A percentile compares a stretch with the other conserved stretches of the same genome.
Evolutionary conservation across 2,888 invertebrate species (phyloP).

Genomic region (Harpalus rubripes): DNA sequence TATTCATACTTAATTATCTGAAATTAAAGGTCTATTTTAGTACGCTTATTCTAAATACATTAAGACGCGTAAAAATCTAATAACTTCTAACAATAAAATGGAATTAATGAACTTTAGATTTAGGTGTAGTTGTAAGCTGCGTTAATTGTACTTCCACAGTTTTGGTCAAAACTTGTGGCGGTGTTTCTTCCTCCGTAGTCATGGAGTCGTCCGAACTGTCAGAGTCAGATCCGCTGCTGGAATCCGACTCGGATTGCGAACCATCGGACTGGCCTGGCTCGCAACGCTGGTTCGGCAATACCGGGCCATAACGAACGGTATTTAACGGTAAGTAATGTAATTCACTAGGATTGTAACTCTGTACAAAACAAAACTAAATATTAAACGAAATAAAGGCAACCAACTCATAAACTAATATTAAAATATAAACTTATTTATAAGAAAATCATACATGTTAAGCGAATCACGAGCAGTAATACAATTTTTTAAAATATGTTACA

Average conservation of each 20-base stretch:
- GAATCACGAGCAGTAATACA: too few species aligned
- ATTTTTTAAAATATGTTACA: too few species aligned
- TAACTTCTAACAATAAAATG: slow-evolving; percentile 25
- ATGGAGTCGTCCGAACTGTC: slow-evolving; percentile 73
- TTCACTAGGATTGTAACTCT: slow-evolving; percentile 88
- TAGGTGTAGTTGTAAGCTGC: slow-evolving; percentile 33
- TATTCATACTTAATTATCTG: not conserved
- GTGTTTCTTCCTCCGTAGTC: slow-evolving; percentile 68
- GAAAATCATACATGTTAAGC: too few species aligned
- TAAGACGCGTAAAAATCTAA: not conserved
- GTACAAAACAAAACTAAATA: slow-evolving; percentile 69
- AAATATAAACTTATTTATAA: too few species aligned
- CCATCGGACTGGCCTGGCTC: slow-evolving; percentile 79
- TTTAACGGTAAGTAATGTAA: slow-evolving; percentile 95
- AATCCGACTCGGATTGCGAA: slow-evolving; percentile 78
- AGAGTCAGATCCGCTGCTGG: slow-evolving; percentile 77
- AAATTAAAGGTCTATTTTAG: not conserved
- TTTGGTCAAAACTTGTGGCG: slow-evolving; percentile 49
- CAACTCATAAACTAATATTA: too few species aligned
- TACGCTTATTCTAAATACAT: slow-evolving; percentile 29
- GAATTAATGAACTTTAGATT: slow-evolving; percentile 54
- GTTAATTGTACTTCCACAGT: slow-evolving; percentile 59
- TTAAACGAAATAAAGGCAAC: slow-evolving; percentile 22
- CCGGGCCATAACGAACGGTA: slow-evolving; percentile 87
- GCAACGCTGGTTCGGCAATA: slow-evolving; percentile 77